Conservation (phyloP, 2,888 invertebrate genomes). For the Patella caerulea region DNA sequence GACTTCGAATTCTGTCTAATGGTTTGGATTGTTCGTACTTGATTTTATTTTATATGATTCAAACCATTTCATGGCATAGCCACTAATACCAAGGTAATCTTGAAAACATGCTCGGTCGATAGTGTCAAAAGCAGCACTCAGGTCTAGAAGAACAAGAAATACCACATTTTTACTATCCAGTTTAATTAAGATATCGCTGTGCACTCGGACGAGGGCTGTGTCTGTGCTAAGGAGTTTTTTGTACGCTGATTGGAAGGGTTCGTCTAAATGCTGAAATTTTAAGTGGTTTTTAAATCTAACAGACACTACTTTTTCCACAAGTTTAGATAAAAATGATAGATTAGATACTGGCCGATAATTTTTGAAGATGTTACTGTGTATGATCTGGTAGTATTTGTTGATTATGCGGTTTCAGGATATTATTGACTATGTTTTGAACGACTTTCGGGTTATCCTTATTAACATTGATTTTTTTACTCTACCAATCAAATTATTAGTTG, state of each 20-base stretch:
- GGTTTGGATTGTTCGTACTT: too few relatives aligned
- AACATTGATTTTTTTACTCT: too few relatives aligned
- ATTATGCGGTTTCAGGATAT: not conserved
- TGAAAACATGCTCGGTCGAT: constrained; percentile 19
- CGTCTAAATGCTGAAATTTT: constrained; percentile 15
- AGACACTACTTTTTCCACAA: constrained; percentile 25
- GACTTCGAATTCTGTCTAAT: too few relatives aligned
- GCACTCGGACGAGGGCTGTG: constrained; percentile 22
- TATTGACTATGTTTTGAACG: not conserved
- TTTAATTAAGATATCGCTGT: constrained; percentile 18
- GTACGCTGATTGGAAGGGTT: constrained; percentile 23
- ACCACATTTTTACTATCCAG: constrained; percentile 19
- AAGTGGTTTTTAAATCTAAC: constrained; percentile 18
- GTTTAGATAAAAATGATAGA: constrained; percentile 28
- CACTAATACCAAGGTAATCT: not conserved
- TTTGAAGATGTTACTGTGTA: not conserved
- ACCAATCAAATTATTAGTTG: too few relatives aligned
- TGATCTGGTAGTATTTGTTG: not conserved
- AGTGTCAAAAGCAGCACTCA: constrained; percentile 30
- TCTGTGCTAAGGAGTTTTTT: constrained; percentile 18
- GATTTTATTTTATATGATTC: not conserved
- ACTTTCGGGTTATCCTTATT: too few relatives aligned
- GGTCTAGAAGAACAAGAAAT: constrained; percentile 26
- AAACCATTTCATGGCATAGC: not conserved
- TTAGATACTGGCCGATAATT: constrained; percentile 33